phyloP scores from a whole-genome alignment of 2,113 vertebrate genomes.

The Nansenia antarctica region DNA sequence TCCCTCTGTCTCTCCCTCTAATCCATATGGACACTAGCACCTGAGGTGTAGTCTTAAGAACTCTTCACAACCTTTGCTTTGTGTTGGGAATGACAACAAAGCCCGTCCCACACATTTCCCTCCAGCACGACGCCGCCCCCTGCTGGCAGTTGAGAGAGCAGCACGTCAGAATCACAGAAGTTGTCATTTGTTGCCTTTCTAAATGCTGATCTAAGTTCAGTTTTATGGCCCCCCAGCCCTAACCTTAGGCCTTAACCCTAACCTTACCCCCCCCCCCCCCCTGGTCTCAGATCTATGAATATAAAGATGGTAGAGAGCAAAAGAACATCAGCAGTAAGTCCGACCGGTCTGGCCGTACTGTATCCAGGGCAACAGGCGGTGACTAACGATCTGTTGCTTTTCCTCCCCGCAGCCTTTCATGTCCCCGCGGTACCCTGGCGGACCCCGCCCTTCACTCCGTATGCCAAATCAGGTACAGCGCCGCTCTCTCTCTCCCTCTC shows the following conservation, averaged over 20 bases:
- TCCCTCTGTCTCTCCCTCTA: conserved; percentile 29
- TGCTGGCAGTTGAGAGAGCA: conserved; percentile 35
- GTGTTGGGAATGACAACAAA: conserved; percentile 20
- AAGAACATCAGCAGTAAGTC: no score
- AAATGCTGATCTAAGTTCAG: no score
- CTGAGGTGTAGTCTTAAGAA: conserved; percentile 54
- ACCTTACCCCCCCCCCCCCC: no score
- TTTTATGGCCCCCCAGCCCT: no score
- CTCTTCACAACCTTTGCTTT: conserved; percentile 27
- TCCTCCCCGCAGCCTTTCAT: conserved; percentile 81
- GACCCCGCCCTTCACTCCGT: conserved; percentile 82
- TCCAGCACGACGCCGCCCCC: conserved; percentile 57
- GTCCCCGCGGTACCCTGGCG: conserved; percentile 88
- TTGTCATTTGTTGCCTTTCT: not conserved
- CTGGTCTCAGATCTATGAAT: no score
- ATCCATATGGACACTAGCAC: conserved; percentile 52
- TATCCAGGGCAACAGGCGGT: no score
- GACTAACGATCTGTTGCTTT: no score
- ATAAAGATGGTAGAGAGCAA: no score
- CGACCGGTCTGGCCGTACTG: no score
- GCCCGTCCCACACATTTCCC: conserved; percentile 23
- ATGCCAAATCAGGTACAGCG: conserved; percentile 84
- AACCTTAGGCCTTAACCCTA: no score
- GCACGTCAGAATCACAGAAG: not conserved
- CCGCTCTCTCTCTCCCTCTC: not conserved